phyloP scores from a whole-genome alignment of 2,113 vertebrate genomes.

The Benitochromis conjunctus region DNA sequence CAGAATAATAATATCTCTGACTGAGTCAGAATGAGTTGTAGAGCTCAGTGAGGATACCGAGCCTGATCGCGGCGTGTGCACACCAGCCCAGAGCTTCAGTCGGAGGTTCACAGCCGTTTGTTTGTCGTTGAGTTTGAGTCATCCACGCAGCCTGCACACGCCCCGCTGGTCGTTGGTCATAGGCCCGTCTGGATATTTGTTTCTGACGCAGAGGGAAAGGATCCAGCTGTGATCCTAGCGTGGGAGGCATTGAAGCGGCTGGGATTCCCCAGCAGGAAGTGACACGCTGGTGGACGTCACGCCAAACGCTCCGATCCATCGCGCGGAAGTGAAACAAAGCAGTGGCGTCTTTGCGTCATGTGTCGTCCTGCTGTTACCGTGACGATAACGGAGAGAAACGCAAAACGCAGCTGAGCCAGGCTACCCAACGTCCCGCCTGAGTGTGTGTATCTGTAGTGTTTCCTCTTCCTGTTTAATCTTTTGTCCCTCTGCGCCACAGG shows the following conservation, averaged over 20 bases:
- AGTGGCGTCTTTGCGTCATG: neutral
- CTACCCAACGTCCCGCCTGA: neutral
- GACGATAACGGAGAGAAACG: neutral
- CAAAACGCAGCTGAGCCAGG: too few species aligned
- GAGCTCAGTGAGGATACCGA: too few species aligned
- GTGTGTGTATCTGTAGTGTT: rapidly evolving
- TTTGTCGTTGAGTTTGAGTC: too few species aligned
- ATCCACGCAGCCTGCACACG: neutral
- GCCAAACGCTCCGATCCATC: too few species aligned
- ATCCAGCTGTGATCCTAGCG: too few species aligned
- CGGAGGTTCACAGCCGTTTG: too few species aligned
- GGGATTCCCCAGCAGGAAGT: neutral
- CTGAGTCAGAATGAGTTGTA: too few species aligned
- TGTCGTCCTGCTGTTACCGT: neutral
- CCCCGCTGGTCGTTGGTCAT: neutral
- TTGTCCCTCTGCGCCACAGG: constrained; percentile 69
- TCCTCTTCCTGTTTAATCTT: neutral
- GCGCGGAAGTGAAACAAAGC: neutral
- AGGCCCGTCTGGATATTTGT: too few species aligned
- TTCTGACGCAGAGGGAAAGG: too few species aligned
- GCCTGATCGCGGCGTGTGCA: neutral
- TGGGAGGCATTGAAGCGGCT: too few species aligned
- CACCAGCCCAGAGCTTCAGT: neutral
- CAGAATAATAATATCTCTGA: neutral
- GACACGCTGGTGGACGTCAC: neutral